A percentile compares a stretch with the other conserved stretches of the same genome.
Conservation (phyloP, 1,140 invertebrate genomes). For the Dreissena rostriformis region DNA sequence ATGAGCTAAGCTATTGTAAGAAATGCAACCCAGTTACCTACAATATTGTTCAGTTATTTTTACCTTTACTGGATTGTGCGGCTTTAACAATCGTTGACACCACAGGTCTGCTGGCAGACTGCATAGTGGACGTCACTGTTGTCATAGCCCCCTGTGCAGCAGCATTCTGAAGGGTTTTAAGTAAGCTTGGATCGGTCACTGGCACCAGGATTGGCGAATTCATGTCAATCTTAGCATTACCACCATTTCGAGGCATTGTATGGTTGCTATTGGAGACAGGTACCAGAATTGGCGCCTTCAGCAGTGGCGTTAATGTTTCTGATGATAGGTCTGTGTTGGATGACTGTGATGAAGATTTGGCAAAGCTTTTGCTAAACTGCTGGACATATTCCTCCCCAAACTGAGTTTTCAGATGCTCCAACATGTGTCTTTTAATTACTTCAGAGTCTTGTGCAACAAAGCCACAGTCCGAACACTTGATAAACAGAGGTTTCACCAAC, state of each 20-base stretch:
- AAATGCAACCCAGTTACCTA: no score
- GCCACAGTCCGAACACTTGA: conserved; percentile 79
- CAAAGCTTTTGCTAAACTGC: neutral
- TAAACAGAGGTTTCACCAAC: conserved; percentile 57
- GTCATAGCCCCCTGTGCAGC: neutral
- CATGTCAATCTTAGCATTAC: conserved; percentile 41
- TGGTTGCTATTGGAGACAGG: conserved; percentile 46
- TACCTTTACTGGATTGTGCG: no score
- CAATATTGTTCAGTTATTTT: no score
- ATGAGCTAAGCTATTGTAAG: no score
- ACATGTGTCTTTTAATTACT: conserved; percentile 74
- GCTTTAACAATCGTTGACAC: no score
- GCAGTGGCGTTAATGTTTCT: neutral
- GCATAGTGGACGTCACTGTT: neutral
- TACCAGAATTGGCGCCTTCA: conserved; percentile 31
- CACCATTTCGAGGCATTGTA: conserved; percentile 31
- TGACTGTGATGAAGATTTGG: neutral
- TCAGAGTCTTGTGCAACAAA: conserved; percentile 71
- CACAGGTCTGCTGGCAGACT: no score
- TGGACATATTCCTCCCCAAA: neutral
- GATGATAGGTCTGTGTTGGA: neutral
- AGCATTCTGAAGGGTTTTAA: conserved; percentile 29
- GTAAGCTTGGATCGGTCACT: conserved; percentile 31
- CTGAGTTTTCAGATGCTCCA: conserved; percentile 41
- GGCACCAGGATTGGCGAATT: conserved; percentile 50